Evolutionary conservation across 2,113 vertebrate genomes (phyloP).

Genomic region (Phaethon lepturus): DNA sequence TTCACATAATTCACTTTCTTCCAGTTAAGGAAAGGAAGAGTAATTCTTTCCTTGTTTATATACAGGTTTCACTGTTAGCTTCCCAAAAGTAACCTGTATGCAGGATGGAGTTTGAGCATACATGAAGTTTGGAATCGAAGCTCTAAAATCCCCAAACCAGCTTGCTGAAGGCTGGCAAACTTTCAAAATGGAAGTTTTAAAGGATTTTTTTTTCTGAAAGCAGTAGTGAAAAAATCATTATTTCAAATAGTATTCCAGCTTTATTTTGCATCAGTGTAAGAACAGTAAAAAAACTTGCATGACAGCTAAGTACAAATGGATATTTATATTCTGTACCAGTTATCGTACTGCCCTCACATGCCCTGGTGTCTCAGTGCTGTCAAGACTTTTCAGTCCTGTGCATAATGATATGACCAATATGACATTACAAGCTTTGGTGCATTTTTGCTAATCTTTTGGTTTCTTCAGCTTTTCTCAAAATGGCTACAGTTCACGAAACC

Average conservation of each 20-base stretch:
- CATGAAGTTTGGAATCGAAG: not conserved
- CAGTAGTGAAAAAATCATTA: not conserved
- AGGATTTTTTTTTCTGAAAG: not conserved
- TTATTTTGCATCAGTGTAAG: not conserved
- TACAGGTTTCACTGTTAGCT: not conserved
- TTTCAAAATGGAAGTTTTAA: not conserved
- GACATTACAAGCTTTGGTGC: not conserved
- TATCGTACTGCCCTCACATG: not conserved
- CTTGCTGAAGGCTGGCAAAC: not conserved
- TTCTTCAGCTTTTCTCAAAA: not conserved
- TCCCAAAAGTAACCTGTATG: not conserved
- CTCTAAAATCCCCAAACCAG: not conserved
- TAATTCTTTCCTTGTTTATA: not conserved
- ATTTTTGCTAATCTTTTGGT: not conserved
- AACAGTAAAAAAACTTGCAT: not conserved
- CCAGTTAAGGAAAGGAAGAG: not conserved
- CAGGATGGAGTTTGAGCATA: not conserved
- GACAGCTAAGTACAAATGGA: not conserved
- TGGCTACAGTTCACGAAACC: not conserved
- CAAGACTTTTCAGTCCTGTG: not conserved
- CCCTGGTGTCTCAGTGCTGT: not conserved
- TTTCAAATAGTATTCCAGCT: not conserved
- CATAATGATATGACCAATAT: not conserved
- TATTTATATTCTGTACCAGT: not conserved
- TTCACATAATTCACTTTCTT: not conserved